Evolutionary conservation across 2,888 invertebrate species (phyloP).

Genomic region (Drosophila eohydei): DNA sequence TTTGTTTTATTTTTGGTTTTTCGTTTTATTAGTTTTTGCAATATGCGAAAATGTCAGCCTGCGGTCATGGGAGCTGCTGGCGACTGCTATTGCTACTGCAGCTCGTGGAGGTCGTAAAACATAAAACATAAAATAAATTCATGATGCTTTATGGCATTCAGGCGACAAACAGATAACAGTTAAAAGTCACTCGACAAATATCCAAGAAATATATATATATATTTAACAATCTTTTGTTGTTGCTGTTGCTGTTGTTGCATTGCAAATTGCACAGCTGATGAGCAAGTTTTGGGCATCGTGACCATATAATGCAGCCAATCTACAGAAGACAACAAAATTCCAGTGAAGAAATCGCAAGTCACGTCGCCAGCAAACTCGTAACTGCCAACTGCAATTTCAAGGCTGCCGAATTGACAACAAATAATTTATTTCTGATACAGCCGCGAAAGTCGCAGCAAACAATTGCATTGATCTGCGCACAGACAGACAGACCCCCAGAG

Average conservation of each 20-base stretch:
- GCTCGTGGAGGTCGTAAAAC: constrained; percentile 43
- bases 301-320: constrained; percentile 53
- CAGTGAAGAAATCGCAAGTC: constrained; percentile 73
- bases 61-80: constrained; percentile 34
- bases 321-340: constrained; percentile 53
- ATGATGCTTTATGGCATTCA: constrained; percentile 36
- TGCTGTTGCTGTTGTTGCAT: constrained; percentile 4
- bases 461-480: constrained; percentile 27
- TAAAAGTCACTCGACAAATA: not conserved
- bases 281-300: constrained; percentile 42
- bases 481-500: constrained; percentile 23
- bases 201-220: constrained; percentile 13
- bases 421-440: constrained; percentile 62
- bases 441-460: constrained; percentile 66
- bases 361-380: constrained; percentile 46
- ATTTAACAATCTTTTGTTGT: constrained; percentile 34
- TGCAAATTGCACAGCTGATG: constrained; percentile 42
- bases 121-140: constrained; percentile 20
- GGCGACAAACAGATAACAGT: constrained; percentile 16
- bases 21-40: constrained; percentile 28
- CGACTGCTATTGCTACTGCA: constrained; percentile 26
- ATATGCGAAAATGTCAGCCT: constrained; percentile 44
- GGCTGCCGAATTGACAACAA: constrained; percentile 71
- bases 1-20: constrained; percentile 21
- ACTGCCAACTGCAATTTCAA: constrained; percentile 54